Percentiles rank a stretch among this genome's conserved stretches.
Evolutionary conservation across 2,888 invertebrate genomes (phyloP).

Genomic region (Apeira syringaria): DNA sequence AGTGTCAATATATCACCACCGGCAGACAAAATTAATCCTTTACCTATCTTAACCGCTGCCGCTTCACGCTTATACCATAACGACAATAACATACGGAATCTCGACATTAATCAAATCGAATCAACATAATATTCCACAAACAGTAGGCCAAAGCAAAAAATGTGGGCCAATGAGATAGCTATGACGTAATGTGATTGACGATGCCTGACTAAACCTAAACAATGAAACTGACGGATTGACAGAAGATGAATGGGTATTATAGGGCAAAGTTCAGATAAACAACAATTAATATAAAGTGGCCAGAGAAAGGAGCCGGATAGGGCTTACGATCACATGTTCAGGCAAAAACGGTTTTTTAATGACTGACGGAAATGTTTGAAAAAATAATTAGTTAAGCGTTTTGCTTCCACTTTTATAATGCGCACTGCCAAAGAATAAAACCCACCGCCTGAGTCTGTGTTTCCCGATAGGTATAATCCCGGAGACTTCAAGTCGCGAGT

Average conservation of each 20-base stretch:
- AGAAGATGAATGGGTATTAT: not conserved
- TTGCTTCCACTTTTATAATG: no score
- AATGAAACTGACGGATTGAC: slow-evolving; percentile 1
- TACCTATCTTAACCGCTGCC: not conserved
- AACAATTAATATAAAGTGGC: not conserved
- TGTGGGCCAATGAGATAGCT: slow-evolving; percentile 10
- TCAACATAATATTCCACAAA: slow-evolving; percentile 9
- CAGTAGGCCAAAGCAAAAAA: slow-evolving; percentile 1
- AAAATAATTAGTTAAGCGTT: no score
- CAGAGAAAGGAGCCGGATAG: no score
- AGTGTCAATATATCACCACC: no score
- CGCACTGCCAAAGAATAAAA: no score
- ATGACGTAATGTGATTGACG: slow-evolving; percentile 10
- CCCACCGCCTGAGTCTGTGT: no score
- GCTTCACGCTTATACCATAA: not conserved
- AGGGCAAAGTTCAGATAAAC: not conserved
- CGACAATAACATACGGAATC: slow-evolving; percentile 1
- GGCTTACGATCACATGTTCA: no score
- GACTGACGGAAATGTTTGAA: no score
- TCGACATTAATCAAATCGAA: slow-evolving; percentile 12
- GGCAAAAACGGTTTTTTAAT: no score
- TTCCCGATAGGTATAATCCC: no score
- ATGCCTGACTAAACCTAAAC: not conserved
- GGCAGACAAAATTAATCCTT: no score
- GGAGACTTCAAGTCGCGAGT: no score